Conservation (phyloP, 2,113 vertebrate species). For the Callospermophilus lateralis region DNA sequence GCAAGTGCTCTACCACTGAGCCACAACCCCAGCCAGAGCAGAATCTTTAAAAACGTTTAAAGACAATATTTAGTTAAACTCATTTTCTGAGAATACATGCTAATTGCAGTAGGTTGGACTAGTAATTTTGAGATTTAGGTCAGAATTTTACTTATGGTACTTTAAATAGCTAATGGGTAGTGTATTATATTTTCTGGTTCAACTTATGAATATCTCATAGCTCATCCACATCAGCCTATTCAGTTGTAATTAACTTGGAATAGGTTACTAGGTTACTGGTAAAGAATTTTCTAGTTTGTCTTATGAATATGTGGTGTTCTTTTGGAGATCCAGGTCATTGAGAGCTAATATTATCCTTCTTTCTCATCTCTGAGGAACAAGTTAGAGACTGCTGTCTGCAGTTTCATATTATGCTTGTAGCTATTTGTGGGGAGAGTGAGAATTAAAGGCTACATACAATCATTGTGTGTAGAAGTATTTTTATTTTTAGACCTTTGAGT, state of each 20-base stretch:
- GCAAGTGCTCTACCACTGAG: no score
- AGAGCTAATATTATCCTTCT: constrained; percentile 6
- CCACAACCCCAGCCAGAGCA: neutral
- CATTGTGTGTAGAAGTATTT: constrained; percentile 15
- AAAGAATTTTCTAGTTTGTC: constrained; percentile 59
- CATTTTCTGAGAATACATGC: constrained; percentile 50
- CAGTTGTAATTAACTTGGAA: constrained; percentile 51
- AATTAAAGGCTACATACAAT: constrained; percentile 32
- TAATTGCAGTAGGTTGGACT: constrained; percentile 22
- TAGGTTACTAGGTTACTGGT: constrained; percentile 41
- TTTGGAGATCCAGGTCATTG: constrained; percentile 36
- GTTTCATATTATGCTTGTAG: constrained; percentile 25
- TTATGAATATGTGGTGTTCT: constrained; percentile 59
- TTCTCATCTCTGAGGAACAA: constrained; percentile 32
- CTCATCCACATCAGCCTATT: neutral
- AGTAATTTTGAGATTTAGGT: constrained; percentile 58
- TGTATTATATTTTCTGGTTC: constrained; percentile 32
- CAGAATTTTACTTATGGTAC: constrained; percentile 3
- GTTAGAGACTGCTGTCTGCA: constrained; percentile 40
- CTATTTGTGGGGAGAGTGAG: constrained; percentile 66
- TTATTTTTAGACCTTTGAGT: constrained; percentile 45
- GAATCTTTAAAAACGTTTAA: constrained; percentile 37
- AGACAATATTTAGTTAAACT: constrained; percentile 5
- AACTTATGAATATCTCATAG: neutral
- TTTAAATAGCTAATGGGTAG: constrained; percentile 20